Evolutionary conservation across 2,888 invertebrate genomes (phyloP).

Genomic region (Plebejus melissa): DNA sequence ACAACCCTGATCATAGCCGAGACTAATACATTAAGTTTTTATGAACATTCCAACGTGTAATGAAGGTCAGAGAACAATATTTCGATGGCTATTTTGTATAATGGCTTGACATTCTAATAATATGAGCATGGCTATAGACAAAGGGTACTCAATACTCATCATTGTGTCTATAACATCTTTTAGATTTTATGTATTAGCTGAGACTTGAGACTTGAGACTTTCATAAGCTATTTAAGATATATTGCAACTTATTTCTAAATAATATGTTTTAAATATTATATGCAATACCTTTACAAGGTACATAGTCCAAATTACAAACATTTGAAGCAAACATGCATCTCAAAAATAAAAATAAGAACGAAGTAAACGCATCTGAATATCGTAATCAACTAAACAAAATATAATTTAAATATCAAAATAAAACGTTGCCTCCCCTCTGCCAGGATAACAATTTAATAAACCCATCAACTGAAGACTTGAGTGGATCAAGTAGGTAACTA

Average conservation of each 20-base stretch:
- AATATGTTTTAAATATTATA: background rate
- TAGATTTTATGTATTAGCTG: background rate
- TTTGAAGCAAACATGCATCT: background rate
- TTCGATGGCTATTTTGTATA: slow-evolving; percentile 14
- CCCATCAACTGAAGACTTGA: slow-evolving; percentile 43
- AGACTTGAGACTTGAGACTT: background rate
- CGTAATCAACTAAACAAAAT: background rate
- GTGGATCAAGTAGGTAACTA: too few relatives aligned
- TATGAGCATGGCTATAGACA: slow-evolving; percentile 13
- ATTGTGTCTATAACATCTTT: background rate
- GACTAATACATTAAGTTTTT: slow-evolving; percentile 22
- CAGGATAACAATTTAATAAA: slow-evolving; percentile 53
- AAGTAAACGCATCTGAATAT: background rate
- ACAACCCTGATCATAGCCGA: slow-evolving; percentile 1
- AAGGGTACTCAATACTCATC: slow-evolving; percentile 8
- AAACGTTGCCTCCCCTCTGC: slow-evolving; percentile 32
- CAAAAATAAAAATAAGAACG: background rate
- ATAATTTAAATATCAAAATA: slow-evolving; percentile 21
- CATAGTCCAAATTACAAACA: background rate
- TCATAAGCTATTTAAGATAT: background rate
- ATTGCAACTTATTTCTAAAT: background rate
- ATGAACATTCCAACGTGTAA: slow-evolving; percentile 17
- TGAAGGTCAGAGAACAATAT: slow-evolving; percentile 23
- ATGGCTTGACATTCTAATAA: slow-evolving; percentile 20
- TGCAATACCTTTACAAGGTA: background rate